Conservation (phyloP, 30 jellyfish, hydroid and myxozoan genomes). For the Nemopilema nomurai region DNA sequence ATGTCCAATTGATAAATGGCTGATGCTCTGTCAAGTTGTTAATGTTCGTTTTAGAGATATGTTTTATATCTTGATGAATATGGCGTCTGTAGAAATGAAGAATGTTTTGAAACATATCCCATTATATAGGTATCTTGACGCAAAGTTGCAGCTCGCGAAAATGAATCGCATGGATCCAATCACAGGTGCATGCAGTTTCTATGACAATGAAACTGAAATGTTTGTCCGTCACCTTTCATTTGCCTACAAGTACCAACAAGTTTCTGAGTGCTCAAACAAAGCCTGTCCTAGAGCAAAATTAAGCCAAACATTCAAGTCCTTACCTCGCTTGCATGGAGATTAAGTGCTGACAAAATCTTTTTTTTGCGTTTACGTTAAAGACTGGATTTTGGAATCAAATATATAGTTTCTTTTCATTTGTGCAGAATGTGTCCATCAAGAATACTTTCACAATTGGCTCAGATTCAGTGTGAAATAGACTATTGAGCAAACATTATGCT, state of each 20-base stretch:
- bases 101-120: constrained; percentile 1
- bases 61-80: background rate
- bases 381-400: no score
- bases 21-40: constrained; percentile 5
- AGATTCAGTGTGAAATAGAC: no score
- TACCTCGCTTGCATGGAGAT: no score
- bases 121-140: constrained; percentile 12
- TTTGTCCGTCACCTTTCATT: constrained; percentile 15
- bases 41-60: constrained; percentile 5
- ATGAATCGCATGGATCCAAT: constrained; percentile 22
- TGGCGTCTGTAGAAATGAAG: constrained; percentile 9
- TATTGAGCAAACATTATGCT: no score
- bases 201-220: constrained; percentile 7
- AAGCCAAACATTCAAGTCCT: no score
- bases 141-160: constrained; percentile 14
- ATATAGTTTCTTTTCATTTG: no score
- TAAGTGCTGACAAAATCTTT: no score
- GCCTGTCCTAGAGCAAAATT: constrained; percentile 12
- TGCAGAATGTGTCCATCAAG: no score
- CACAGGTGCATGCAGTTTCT: constrained; percentile 16
- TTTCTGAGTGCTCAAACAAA: constrained; percentile 18
- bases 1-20: constrained; percentile 10
- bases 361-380: no score
- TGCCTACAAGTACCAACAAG: constrained; percentile 23
- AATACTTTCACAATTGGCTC: no score